A percentile compares a stretch with the other conserved stretches of the same genome.
Evolutionary conservation across 2,797 vertebrate genomes (phyloP).

Genomic region (Falco peregrinus): DNA sequence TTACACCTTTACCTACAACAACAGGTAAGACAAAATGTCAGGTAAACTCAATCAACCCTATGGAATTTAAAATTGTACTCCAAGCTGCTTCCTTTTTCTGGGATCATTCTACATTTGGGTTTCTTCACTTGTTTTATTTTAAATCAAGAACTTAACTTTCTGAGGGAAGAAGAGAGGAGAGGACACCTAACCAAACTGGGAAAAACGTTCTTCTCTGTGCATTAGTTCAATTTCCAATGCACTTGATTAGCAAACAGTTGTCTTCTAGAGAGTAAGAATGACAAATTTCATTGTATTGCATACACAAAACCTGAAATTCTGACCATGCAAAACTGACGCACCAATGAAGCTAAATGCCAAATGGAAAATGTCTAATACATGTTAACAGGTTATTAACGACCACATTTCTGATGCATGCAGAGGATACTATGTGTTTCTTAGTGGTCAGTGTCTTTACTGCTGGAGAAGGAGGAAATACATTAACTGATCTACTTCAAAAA

Average conservation of each 20-base stretch:
- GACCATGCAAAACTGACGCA: not conserved
- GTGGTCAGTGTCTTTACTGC: not conserved
- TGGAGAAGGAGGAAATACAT: not conserved
- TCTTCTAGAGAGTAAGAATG: not conserved
- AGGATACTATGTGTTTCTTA: not conserved
- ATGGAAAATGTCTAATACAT: not conserved
- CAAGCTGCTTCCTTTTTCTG: not conserved
- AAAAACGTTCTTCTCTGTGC: not conserved
- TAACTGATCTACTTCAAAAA: not conserved
- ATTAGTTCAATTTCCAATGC: not conserved
- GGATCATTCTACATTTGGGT: not conserved
- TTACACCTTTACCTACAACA: not conserved
- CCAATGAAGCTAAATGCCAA: not conserved
- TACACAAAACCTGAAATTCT: not conserved
- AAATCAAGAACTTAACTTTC: not conserved
- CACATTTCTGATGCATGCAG: not conserved
- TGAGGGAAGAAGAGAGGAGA: not conserved
- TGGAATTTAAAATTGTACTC: not conserved
- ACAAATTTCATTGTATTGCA: not conserved
- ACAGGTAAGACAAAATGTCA: not conserved
- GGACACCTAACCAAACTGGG: not conserved
- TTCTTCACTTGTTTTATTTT: not conserved
- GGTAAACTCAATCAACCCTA: not conserved
- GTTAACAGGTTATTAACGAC: not conserved
- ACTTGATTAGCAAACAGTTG: not conserved